A percentile compares a stretch with the other conserved stretches of the same genome.
phyloP scores from a whole-genome alignment of 2,797 vertebrate species.

The Hydrophis major region DNA sequence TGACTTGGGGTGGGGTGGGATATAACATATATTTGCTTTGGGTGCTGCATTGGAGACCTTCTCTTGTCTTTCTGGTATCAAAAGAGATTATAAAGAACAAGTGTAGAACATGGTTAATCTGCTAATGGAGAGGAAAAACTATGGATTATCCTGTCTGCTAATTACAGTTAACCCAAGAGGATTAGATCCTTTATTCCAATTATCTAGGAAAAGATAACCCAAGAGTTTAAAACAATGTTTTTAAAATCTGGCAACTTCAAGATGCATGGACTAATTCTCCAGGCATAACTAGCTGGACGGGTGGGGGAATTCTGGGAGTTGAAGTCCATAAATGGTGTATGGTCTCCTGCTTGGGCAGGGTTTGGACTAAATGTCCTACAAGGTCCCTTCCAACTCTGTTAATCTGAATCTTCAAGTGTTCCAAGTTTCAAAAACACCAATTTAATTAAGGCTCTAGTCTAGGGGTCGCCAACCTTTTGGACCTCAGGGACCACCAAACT shows the following conservation, averaged over 20 bases:
- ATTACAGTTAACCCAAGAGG: background rate
- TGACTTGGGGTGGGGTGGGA: no score
- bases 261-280: background rate
- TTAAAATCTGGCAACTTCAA: background rate
- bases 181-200: background rate
- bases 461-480: no score
- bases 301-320: no score
- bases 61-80: background rate
- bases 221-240: background rate
- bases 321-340: no score
- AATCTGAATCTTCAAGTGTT: background rate
- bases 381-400: no score
- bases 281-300: background rate
- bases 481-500: no score
- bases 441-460: background rate
- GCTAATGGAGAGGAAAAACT: background rate
- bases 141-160: background rate
- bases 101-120: background rate
- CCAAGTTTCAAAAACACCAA: background rate
- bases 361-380: no score
- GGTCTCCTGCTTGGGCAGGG: no score
- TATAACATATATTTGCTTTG: background rate
- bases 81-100: background rate
- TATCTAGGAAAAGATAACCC: background rate
- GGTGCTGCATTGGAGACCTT: accelerated